Evolutionary conservation across 2,113 vertebrate genomes (phyloP).

Genomic region (Spermophilus dauricus): DNA sequence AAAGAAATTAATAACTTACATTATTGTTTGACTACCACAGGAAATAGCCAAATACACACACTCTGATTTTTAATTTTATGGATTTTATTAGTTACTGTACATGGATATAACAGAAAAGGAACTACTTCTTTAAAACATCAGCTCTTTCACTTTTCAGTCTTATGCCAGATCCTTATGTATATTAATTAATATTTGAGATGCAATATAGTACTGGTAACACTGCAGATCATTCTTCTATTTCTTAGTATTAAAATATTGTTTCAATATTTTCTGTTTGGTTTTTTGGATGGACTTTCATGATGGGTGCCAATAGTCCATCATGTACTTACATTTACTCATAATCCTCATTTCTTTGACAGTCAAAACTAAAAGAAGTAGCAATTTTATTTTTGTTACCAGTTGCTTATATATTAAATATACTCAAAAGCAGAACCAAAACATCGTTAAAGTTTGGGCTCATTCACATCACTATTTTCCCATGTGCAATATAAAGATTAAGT

Average conservation of each 20-base stretch:
- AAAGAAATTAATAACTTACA: not conserved
- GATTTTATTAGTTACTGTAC: not conserved
- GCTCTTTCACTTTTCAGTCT: not conserved
- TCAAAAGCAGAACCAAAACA: not conserved
- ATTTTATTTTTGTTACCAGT: not conserved
- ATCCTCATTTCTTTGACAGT: conserved; percentile 32
- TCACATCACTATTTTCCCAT: not conserved
- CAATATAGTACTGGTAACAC: not conserved
- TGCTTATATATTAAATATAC: not conserved
- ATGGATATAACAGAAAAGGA: not conserved
- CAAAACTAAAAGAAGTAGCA: not conserved
- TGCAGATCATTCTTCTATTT: not conserved
- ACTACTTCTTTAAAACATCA: not conserved
- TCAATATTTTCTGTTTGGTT: not conserved
- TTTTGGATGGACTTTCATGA: not conserved
- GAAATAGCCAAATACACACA: not conserved
- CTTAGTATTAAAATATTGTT: not conserved
- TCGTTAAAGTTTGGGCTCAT: not conserved
- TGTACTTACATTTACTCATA: not conserved
- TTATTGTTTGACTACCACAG: not conserved
- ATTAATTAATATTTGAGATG: not conserved
- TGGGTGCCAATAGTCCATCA: not conserved
- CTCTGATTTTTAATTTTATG: not conserved
- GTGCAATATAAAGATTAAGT: not conserved
- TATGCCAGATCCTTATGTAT: not conserved